phyloP scores from a whole-genome alignment of 2,888 invertebrate genomes.

The Nesidiocoris tenuis region DNA sequence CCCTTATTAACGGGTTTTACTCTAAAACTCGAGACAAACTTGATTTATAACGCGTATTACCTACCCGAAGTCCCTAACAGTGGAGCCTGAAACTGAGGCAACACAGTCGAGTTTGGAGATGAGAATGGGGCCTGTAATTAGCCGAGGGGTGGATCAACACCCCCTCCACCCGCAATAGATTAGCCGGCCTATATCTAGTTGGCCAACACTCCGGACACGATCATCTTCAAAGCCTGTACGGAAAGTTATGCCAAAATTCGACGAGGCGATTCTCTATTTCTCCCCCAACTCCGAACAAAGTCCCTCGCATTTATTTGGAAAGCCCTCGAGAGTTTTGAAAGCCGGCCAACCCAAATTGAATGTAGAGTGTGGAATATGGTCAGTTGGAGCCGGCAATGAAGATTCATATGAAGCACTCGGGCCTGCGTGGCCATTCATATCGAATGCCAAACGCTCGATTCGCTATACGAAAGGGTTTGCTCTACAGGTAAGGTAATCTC shows the following conservation, averaged over 20 bases:
- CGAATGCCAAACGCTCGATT: too few relatives aligned
- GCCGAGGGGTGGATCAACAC: background rate
- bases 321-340: background rate
- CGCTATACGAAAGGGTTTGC: too few relatives aligned
- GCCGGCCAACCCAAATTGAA: background rate
- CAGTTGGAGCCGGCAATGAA: too few relatives aligned
- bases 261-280: background rate
- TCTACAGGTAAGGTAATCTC: too few relatives aligned
- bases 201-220: background rate
- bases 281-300: background rate
- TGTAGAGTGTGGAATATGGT: too few relatives aligned
- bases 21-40: constrained; percentile 16
- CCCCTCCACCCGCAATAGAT: background rate
- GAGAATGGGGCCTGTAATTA: background rate
- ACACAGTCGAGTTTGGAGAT: background rate
- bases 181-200: background rate
- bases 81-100: background rate
- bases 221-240: background rate
- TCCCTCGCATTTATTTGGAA: background rate
- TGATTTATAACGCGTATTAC: constrained; percentile 29
- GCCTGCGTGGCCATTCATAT: too few relatives aligned
- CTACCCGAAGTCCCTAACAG: background rate
- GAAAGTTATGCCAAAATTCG: background rate
- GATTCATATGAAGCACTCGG: too few relatives aligned
- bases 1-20: constrained; percentile 23